Evolutionary conservation across 2,113 vertebrate species (phyloP).

Genomic region (Neofelis nebulosa): DNA sequence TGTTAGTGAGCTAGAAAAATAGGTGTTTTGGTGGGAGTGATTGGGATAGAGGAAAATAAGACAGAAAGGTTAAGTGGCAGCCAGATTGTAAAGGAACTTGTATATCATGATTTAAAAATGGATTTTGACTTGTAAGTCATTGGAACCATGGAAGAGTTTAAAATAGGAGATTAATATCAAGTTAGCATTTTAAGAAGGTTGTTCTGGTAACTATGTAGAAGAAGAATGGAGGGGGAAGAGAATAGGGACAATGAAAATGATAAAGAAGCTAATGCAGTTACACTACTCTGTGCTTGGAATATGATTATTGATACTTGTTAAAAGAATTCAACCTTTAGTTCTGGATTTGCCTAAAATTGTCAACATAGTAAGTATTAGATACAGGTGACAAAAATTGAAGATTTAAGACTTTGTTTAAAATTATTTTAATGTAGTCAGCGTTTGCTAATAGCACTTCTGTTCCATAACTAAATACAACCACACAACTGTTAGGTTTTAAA

Average conservation of each 20-base stretch:
- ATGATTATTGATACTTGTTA: not conserved
- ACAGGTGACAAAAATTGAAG: not conserved
- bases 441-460: not conserved
- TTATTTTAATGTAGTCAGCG: not conserved
- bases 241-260: not conserved
- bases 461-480: not conserved
- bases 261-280: not conserved
- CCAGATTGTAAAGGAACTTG: not conserved
- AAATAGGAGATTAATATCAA: not conserved
- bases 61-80: not conserved
- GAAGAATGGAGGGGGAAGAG: not conserved
- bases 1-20: slow-evolving; percentile 1
- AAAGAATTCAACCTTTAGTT: not conserved
- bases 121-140: not conserved
- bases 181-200: not conserved
- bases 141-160: not conserved
- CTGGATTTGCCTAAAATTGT: not conserved
- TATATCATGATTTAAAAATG: not conserved
- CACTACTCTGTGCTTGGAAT: not conserved
- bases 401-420: not conserved
- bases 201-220: not conserved
- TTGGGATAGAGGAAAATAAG: not conserved
- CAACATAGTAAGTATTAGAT: not conserved
- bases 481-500: not conserved
- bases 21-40: not conserved